Conservation (phyloP, 2,797 vertebrate genomes). For the Gorsachius magnificus region DNA sequence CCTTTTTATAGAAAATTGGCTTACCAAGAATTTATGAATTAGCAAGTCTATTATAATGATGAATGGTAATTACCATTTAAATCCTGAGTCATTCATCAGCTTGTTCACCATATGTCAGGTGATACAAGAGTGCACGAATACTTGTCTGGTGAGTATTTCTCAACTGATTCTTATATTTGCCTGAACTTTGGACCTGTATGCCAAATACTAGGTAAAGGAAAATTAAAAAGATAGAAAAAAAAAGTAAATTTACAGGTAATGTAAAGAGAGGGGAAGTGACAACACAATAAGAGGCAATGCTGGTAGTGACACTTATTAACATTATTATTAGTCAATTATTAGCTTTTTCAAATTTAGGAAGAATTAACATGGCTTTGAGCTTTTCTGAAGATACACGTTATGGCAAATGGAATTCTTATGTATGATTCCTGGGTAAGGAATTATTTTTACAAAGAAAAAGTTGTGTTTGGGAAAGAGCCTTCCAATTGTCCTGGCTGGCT, state of each 20-base stretch:
- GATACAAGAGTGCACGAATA: constrained; percentile 74
- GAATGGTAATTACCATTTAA: constrained; percentile 83
- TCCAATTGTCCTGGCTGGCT: no score
- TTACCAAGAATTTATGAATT: constrained; percentile 83
- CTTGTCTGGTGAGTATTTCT: constrained; percentile 73
- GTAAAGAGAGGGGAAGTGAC: neutral
- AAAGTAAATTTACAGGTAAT: constrained; percentile 5
- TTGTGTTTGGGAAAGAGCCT: neutral
- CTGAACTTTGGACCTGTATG: constrained; percentile 67
- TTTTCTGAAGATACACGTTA: constrained; percentile 6
- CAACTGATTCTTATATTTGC: constrained; percentile 71
- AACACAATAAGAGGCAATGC: neutral
- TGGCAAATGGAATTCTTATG: constrained; percentile 2
- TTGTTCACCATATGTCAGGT: constrained; percentile 76
- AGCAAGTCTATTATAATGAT: constrained; percentile 82
- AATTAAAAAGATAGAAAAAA: constrained; percentile 62
- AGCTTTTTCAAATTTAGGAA: neutral
- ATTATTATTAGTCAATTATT: neutral
- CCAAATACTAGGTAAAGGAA: constrained; percentile 45
- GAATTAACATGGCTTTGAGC: neutral
- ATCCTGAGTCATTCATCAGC: constrained; percentile 79
- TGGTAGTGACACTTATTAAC: constrained; percentile 1
- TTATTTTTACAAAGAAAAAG: neutral
- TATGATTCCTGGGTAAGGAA: neutral
- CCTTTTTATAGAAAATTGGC: constrained; percentile 81